Percentiles rank a stretch among this genome's conserved stretches.
Conservation (phyloP, 2,797 vertebrate genomes). For the Alca torda region DNA sequence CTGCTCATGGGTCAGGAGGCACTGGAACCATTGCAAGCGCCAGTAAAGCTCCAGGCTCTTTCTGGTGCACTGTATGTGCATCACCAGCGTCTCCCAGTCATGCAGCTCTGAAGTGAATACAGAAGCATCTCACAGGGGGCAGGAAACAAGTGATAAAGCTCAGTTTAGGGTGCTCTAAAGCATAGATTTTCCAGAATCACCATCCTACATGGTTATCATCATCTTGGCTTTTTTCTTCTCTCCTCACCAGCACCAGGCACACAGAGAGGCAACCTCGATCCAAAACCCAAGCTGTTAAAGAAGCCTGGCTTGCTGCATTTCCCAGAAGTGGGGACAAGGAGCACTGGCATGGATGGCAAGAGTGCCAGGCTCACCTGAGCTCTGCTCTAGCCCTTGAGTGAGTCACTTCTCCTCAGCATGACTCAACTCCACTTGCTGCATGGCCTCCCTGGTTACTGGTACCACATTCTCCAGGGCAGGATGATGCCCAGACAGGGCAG, state of each 20-base stretch:
- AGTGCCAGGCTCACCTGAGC: neutral
- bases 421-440: accelerated
- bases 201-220: neutral
- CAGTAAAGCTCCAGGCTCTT: neutral
- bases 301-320: neutral
- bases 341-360: neutral
- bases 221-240: neutral
- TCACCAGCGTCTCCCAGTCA: neutral
- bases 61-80: neutral
- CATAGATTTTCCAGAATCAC: neutral
- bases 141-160: neutral
- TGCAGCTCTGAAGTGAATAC: neutral
- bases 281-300: neutral
- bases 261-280: neutral
- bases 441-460: accelerated
- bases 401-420: neutral
- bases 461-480: neutral
- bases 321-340: neutral
- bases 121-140: neutral
- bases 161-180: neutral
- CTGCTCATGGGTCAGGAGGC: neutral
- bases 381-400: neutral
- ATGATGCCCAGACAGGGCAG: neutral
- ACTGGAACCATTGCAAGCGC: neutral
- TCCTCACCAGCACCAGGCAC: neutral